Conservation (phyloP, 2,113 vertebrate species). For the Ceratotherium simum region DNA sequence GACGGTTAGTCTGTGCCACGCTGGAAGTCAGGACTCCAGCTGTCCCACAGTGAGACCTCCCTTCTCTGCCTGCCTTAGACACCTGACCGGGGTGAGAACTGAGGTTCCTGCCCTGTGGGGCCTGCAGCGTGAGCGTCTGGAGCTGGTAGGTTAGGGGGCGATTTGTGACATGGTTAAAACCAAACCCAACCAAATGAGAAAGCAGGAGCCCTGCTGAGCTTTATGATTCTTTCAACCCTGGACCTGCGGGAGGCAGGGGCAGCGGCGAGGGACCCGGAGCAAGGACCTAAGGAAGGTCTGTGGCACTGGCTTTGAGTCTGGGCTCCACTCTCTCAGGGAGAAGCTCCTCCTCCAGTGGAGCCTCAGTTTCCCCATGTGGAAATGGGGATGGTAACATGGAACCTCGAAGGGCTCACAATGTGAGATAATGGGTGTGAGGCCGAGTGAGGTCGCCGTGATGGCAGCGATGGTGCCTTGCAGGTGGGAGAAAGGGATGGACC, state of each 20-base stretch:
- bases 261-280: background rate
- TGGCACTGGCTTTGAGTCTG: background rate
- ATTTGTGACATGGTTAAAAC: background rate
- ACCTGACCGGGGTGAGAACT: background rate
- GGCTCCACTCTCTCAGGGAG: background rate
- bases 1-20: too few relatives aligned
- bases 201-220: background rate
- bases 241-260: rapidly evolving
- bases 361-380: background rate
- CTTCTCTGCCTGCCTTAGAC: background rate
- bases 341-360: background rate
- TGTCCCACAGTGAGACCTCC: background rate
- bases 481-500: background rate
- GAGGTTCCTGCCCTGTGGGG: background rate
- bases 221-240: background rate
- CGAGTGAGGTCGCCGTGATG: background rate
- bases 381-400: background rate
- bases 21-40: background rate
- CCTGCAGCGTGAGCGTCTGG: too few relatives aligned
- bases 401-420: background rate
- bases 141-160: background rate
- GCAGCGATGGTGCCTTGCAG: background rate
- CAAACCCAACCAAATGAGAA: background rate
- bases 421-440: background rate
- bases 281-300: background rate